Conservation (phyloP, 2,888 invertebrate genomes). For the Aleiodes leptofemur region DNA sequence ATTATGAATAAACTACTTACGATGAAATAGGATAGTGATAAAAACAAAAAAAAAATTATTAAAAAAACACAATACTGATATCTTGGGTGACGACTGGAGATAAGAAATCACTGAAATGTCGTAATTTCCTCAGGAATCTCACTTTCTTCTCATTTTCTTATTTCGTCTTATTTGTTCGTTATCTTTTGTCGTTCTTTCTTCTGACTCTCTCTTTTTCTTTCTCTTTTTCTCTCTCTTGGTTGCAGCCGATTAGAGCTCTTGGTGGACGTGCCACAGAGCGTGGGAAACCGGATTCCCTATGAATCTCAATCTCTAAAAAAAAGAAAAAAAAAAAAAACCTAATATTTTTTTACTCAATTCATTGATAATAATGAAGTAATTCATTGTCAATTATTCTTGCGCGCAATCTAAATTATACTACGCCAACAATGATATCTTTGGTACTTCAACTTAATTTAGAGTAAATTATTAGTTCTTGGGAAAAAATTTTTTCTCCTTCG, state of each 20-base stretch:
- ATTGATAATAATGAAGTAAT: too few species aligned
- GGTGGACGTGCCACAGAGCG: slow-evolving; percentile 58
- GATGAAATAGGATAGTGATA: slow-evolving; percentile 7
- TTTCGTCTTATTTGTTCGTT: slow-evolving; percentile 34
- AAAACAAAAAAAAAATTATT: not conserved
- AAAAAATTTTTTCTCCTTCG: slow-evolving; percentile 51
- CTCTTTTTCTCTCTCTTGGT: slow-evolving; percentile 26
- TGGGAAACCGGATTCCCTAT: slow-evolving; percentile 63
- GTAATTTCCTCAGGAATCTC: slow-evolving; percentile 54
- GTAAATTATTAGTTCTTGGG: slow-evolving; percentile 11
- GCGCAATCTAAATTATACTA: slow-evolving; percentile 42
- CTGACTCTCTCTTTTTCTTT: slow-evolving; percentile 17
- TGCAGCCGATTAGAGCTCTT: slow-evolving; percentile 58
- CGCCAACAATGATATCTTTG: slow-evolving; percentile 2
- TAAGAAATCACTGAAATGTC: slow-evolving; percentile 55
- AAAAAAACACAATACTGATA: slow-evolving; percentile 18
- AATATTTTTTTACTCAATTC: slow-evolving; percentile 47
- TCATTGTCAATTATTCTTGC: too few species aligned
- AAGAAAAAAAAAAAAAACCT: not conserved
- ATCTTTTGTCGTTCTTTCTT: slow-evolving; percentile 29
- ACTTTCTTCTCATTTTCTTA: slow-evolving; percentile 38
- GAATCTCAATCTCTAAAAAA: slow-evolving; percentile 53
- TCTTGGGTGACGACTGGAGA: slow-evolving; percentile 49
- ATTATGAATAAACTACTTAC: slow-evolving; percentile 17
- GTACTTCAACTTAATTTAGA: slow-evolving; percentile 15